These are phyloP conservation scores for Reticulitermes speratus DNA, from an alignment of 1,140 invertebrate species.

Conservation along the genomic window DNA sequence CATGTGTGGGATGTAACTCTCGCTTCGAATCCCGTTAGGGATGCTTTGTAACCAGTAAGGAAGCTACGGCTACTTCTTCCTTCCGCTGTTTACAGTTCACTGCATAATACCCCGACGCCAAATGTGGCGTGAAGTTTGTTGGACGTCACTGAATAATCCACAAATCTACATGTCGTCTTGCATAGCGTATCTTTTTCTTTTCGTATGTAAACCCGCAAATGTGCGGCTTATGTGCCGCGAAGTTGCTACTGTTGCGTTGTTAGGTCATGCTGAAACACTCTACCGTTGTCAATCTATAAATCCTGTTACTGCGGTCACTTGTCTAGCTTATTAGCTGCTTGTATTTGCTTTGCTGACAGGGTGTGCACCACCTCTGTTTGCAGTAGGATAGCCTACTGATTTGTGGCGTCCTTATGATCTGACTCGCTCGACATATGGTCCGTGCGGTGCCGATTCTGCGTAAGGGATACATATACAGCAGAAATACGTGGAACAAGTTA, in stretches of 20 bases:
- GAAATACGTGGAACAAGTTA: too few relatives aligned
- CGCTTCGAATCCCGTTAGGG: too few relatives aligned
- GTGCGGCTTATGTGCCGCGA: neutral
- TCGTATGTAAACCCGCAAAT: too few relatives aligned
- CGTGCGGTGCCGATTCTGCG: neutral
- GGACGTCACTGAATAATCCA: too few relatives aligned
- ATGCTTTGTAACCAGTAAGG: too few relatives aligned
- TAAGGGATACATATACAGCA: neutral
- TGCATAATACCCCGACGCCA: too few relatives aligned
- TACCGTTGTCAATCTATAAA: neutral
- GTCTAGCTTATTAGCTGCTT: neutral
- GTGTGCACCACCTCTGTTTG: neutral
- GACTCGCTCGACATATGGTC: neutral
- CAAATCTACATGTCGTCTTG: too few relatives aligned
- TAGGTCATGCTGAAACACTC: neutral
- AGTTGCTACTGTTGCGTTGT: neutral
- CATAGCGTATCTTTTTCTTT: too few relatives aligned
- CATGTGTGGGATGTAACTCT: too few relatives aligned
- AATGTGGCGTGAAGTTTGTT: too few relatives aligned
- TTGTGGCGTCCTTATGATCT: neutral
- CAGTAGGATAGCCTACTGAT: neutral
- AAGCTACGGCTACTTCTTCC: too few relatives aligned
- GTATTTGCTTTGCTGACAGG: neutral
- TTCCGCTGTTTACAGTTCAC: too few relatives aligned
- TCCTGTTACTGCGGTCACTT: neutral